Conservation (phyloP, 1,140 invertebrate species). For the Nautilus pompilius region DNA sequence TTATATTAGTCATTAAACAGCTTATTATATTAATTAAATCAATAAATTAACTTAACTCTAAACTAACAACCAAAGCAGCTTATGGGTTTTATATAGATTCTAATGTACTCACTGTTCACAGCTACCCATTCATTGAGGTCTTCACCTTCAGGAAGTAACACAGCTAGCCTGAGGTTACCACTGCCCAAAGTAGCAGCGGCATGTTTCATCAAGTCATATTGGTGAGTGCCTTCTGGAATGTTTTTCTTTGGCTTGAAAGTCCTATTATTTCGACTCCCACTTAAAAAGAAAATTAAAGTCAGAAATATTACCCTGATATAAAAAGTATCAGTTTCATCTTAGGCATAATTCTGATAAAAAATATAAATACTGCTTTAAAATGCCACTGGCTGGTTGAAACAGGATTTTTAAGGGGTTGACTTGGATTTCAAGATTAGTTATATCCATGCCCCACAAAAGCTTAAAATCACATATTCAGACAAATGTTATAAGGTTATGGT, state of each 20-base stretch:
- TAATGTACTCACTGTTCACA: slow-evolving; percentile 83
- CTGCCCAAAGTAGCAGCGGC: slow-evolving; percentile 96
- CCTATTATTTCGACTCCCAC: slow-evolving; percentile 53
- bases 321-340: no score
- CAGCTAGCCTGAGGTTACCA: slow-evolving; percentile 91
- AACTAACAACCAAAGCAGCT: not conserved
- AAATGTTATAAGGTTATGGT: no score
- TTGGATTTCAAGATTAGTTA: no score
- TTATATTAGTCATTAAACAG: not conserved
- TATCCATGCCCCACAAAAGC: no score
- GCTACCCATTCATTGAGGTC: slow-evolving; percentile 99
- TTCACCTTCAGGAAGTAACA: slow-evolving; percentile 96
- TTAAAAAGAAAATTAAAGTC: slow-evolving; percentile 21
- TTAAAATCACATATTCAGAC: no score
- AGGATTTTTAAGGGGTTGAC: no score
- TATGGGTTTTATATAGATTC: not conserved
- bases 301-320: not conserved
- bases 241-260: slow-evolving; percentile 98
- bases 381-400: no score
- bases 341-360: no score
- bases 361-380: no score
- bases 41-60: no score
- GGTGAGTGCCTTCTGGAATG: slow-evolving; percentile 97
- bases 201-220: slow-evolving; percentile 99
- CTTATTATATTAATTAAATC: no score